Base-by-base conservation (phyloP, 2,888 invertebrate species). In the Hemaris fuciformis region DNA sequence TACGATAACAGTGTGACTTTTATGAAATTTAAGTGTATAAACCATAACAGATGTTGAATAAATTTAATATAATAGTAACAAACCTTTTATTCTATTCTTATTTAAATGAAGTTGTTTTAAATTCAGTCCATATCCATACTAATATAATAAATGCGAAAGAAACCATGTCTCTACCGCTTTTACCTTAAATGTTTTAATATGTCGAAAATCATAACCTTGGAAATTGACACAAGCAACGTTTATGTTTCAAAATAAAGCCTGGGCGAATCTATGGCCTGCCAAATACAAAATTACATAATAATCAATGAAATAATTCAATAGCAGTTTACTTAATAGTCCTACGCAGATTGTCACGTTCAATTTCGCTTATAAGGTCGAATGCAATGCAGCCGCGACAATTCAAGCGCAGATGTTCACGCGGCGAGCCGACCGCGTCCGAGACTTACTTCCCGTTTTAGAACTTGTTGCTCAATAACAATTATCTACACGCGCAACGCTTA, bases 401-500 rank as follows among this genome's bases (percentile, higher is more conserved):
- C 53, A 31, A 3, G 13, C 27, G 48, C 31, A 18, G 13, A 53
- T 31, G 27, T 53, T 27, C 18, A 10, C 18, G 27, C 27, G 7
- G 15, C 15, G 18, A 27, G 8, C 8, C 27, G 48, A 48, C 13
- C 18, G 10, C 48, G 18, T 27, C 48, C 48, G 27, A 27, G 31
- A 43, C 25, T 25, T 27, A 59, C 43, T 59, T 59, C 59, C 59
- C 27, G 27, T 20, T 59, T 43, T 43, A 43, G 27, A 43, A 59
- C 59, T 43, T 59, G 58, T 58, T 58, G 43, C 43, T 13, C 43
- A 31, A 59, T 59, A 3, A 59, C 59, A 59, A 43, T 59, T 59
- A 31, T 42, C 43, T 43, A 43, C 43, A 43, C 0, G 31, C 10
- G 4, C 18, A 25, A 27, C 31, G 3, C 8, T 18, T 53, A 53